These are phyloP conservation scores for Neodiprion pinetum DNA, from an alignment of 1,140 invertebrate genomes.

Conservation along the genomic window DNA sequence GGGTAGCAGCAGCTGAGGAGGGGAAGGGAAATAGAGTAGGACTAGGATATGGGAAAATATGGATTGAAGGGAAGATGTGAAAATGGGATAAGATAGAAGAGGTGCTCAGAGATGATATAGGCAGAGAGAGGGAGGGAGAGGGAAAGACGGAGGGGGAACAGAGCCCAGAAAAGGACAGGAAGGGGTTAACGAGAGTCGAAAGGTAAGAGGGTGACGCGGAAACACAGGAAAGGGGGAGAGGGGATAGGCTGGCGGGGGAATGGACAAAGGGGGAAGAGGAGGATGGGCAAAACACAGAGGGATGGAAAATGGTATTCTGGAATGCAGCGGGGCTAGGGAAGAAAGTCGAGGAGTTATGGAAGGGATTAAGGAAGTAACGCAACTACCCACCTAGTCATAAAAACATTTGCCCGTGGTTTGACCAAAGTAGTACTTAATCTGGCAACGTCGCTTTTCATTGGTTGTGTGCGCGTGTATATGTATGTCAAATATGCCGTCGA, in stretches of 20 bases:
- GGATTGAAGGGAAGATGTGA: neutral
- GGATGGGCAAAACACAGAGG: neutral
- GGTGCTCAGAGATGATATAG: too few species aligned
- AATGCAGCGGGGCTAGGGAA: constrained; percentile 19
- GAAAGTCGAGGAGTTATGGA: constrained; percentile 27
- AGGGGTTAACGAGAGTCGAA: neutral
- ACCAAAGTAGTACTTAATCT: too few species aligned
- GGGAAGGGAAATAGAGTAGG: neutral
- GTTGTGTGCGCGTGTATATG: too few species aligned
- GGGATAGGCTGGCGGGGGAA: too few species aligned
- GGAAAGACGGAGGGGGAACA: neutral
- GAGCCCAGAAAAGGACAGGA: constrained; percentile 1
- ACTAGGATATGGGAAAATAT: neutral
- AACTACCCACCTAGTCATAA: too few species aligned
- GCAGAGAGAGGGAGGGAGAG: neutral
- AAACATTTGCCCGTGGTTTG: too few species aligned
- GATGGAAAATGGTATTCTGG: constrained; percentile 15
- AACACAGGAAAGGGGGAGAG: too few species aligned
- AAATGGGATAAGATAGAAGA: neutral
- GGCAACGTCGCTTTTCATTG: too few species aligned
- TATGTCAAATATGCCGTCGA: too few species aligned
- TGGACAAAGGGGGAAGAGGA: neutral
- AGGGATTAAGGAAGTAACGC: constrained; percentile 11
- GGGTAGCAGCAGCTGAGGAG: neutral
- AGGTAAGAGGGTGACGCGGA: neutral